Evolutionary conservation across 2,888 invertebrate genomes (phyloP), one percentile per base, ranked within the genome.

Genomic region (Cephus sareptanus): DNA sequence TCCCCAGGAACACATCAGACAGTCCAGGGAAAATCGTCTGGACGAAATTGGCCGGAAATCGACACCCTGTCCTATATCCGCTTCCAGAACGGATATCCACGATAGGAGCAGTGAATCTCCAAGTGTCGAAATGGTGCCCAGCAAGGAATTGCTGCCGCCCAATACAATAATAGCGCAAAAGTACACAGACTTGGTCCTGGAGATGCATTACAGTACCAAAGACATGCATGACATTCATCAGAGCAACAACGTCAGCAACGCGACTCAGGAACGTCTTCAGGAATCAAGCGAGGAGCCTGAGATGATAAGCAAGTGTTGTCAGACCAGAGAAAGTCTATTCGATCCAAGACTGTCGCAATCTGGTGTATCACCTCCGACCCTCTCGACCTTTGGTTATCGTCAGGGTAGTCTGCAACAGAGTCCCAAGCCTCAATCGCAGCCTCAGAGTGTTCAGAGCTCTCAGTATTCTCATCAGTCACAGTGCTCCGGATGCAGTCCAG

Each of bases 281-380:
- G 91, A 90, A 75, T 87, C 88, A 31, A 89, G 81, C 83, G 92
- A 89, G 40, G 90, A 92, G 78, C 93, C 93, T 3, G 94, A 94
- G 87, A 95, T 95, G 94, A 94, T 95, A 84, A 95, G 96, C 90
- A 95, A 94, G 89, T 95, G 95, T 76, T 97, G 97, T 89, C 97
- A 97, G 90, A 97, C 97, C 0, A 93, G 97, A 84, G 97, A 96
- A 90, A 96, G 96, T 87, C 92, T 96, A 56, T 96, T 96, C 88
- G 92, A 93, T 76, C 88, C 92, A 33, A 91, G 91, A 81, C 88
- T 88, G 70, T 84, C 92, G 69, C 86, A 90, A 68, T 69, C 84
- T 31, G 75, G 74, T 83, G 85, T 82, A 86, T 91, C 82, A 87
- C 92, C 85, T 85, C 79, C 92, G 11, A 92, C 92, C 30, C 94